Evolutionary conservation across 2,888 invertebrate species (phyloP), one percentile per base, ranked within the genome.

Genomic region (Phalangium opilio): DNA sequence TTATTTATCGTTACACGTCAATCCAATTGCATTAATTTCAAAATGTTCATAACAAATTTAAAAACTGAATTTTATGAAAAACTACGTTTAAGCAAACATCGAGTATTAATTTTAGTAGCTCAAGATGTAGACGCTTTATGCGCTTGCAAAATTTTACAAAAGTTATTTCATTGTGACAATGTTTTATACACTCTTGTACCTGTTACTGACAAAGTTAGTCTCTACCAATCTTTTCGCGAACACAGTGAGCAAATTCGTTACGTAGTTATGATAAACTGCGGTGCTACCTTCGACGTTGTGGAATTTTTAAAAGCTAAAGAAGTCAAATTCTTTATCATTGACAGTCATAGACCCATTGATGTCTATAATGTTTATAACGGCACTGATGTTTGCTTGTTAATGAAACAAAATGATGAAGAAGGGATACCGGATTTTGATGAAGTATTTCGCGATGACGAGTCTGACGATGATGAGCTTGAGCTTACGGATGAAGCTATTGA

Each of bases 51-150:
- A 61, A 79, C 83, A 62, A 81, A 90, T 68, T 70, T 86, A 48
- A 77, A 75, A 62, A 77, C 76, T 65, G 89, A 87, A 61, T 91
- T 91, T 68, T 91, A 89, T 68, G 81, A 82, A 63, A 72, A 77
- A 27, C 27, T 27, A 7, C 27, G 27, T 56, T 73, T 91, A 58
- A 69, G 77, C 44, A 83, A 81, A 60, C 81, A 83, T 62, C 49
- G 67, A 50, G 80, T 91, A 52, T 70, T 93, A 56, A 70, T 96
- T 48, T 72, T 95, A 61, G 87, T 89, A 12, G 83, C 87, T 62
- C 83, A 83, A 70, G 95, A 95, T 67, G 80, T 93, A 49, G 95
- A 96, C 69, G 84, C 86, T 41, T 78, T 95, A 58, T 93, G 93
- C 70, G 79, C 91, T 0, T 86, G 85, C 63, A 87, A 82, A 70